Percentiles rank a stretch among this genome's conserved stretches.
Evolutionary conservation across 2,797 vertebrate species (phyloP).

Genomic region (Buceros bicornis): DNA sequence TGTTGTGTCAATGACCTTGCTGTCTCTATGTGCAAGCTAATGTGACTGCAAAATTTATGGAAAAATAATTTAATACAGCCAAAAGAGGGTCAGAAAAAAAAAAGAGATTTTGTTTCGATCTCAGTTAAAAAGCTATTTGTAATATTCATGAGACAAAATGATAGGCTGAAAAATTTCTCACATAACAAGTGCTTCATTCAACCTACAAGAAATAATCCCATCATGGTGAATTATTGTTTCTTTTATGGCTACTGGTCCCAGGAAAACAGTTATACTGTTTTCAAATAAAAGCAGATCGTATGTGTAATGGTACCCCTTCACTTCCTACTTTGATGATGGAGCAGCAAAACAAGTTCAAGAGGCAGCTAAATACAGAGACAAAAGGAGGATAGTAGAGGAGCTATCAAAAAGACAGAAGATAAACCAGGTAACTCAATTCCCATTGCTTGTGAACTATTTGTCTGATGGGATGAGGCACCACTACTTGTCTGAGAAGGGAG

Average conservation of each 20-base stretch:
- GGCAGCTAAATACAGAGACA: background rate
- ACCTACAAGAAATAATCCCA: background rate
- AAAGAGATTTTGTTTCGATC: background rate
- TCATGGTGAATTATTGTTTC: background rate
- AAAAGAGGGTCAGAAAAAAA: background rate
- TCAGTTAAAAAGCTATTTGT: background rate
- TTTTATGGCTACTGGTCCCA: background rate
- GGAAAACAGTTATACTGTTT: background rate
- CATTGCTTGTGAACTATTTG: background rate
- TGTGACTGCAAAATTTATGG: background rate
- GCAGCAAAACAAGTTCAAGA: background rate
- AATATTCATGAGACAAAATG: background rate
- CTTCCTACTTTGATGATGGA: too few species aligned
- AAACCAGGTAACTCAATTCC: background rate
- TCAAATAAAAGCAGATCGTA: background rate
- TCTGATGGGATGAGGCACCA: background rate
- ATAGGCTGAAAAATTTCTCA: background rate
- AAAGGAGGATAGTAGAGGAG: background rate
- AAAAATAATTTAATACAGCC: background rate
- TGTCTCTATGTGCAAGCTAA: background rate
- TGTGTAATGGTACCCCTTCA: too few species aligned
- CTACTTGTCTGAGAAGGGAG: background rate
- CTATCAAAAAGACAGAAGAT: background rate
- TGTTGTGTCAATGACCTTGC: background rate
- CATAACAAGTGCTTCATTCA: background rate